A percentile compares a stretch with the other conserved stretches of the same genome.
Evolutionary conservation across 2,113 vertebrate genomes (phyloP).

Genomic region (Ameiurus melas): DNA sequence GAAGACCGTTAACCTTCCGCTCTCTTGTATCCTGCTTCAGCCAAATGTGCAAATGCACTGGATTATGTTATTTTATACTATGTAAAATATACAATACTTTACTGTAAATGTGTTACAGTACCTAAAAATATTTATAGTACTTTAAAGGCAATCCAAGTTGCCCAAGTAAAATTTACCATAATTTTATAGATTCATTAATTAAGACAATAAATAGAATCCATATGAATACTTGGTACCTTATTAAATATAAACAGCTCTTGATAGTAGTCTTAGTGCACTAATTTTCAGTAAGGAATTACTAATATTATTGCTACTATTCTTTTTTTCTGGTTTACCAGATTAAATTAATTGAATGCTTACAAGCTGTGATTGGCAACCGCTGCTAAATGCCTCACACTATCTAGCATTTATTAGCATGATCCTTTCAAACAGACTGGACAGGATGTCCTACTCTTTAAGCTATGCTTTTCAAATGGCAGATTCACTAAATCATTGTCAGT

Average conservation of each 20-base stretch:
- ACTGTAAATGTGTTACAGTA: no score
- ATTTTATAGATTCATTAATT: not conserved
- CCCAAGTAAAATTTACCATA: not conserved
- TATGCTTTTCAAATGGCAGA: conserved; percentile 68
- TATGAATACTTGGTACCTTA: not conserved
- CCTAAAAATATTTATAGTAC: not conserved
- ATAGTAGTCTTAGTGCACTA: not conserved
- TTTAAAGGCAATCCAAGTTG: not conserved
- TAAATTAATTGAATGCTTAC: conserved; percentile 33
- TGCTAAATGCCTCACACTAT: conserved; percentile 39
- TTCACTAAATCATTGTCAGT: conserved; percentile 77
- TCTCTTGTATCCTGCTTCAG: not conserved
- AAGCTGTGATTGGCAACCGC: conserved; percentile 43
- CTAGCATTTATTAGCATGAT: conserved; percentile 66
- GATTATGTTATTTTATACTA: not conserved
- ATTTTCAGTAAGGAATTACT: not conserved
- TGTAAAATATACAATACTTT: not conserved
- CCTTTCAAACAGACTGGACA: conserved; percentile 67
- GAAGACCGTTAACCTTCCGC: not conserved
- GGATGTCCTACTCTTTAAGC: conserved; percentile 68
- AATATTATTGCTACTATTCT: not conserved
- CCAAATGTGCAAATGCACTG: not conserved
- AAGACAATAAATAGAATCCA: not conserved
- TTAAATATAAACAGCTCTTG: not conserved
- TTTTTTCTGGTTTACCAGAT: conserved; percentile 10